These are phyloP conservation scores for Alces alces DNA, from an alignment of 2,113 vertebrate species.

Conservation along the genomic window DNA sequence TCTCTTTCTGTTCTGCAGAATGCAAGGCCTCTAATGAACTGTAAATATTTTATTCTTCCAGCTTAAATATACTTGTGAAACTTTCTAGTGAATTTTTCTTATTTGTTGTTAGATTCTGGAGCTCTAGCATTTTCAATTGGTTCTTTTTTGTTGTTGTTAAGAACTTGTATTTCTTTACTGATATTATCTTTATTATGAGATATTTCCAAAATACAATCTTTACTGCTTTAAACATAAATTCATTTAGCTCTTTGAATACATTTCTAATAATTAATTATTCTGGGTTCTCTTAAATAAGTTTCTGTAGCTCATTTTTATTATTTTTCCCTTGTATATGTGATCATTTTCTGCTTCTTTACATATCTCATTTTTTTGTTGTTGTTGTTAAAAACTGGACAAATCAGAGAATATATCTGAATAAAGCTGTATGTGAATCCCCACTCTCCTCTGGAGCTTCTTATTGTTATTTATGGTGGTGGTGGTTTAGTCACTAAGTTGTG, in stretches of 20 bases:
- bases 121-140: not conserved
- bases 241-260: not conserved
- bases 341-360: not conserved
- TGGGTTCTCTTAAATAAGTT: not conserved
- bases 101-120: not conserved
- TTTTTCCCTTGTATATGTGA: not conserved
- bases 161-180: not conserved
- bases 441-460: not conserved
- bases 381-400: not conserved
- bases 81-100: not conserved
- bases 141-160: not conserved
- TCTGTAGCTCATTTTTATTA: not conserved
- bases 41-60: not conserved
- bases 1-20: not conserved
- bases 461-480: not conserved
- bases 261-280: not conserved
- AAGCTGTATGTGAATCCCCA: not conserved
- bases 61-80: not conserved
- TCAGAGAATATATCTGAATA: not conserved
- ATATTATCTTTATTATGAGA: not conserved
- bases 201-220: not conserved
- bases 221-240: not conserved
- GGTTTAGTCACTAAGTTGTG: no score
- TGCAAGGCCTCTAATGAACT: not conserved
- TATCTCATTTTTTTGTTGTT: not conserved